Percentiles rank a stretch among this genome's conserved stretches.
Evolutionary conservation across 1,140 invertebrate species (phyloP).

Genomic region (Monochamus saltuarius): DNA sequence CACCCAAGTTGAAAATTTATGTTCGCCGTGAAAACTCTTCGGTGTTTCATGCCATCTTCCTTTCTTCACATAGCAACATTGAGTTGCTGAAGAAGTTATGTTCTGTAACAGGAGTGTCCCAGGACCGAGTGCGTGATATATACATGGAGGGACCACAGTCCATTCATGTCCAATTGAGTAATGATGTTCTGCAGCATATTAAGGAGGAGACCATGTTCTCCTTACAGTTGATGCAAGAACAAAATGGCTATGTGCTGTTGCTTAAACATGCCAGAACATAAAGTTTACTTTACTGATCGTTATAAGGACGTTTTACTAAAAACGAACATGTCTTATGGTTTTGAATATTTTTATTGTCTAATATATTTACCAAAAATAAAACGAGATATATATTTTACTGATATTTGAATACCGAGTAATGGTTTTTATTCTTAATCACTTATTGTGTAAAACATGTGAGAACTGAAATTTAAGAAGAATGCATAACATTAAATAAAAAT

Average conservation of each 20-base stretch:
- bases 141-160: slow-evolving; percentile 73
- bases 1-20: slow-evolving; percentile 78
- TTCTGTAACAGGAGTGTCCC: slow-evolving; percentile 58
- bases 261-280: slow-evolving; percentile 37
- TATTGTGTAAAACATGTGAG: too few relatives aligned
- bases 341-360: too few relatives aligned
- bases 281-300: slow-evolving; percentile 56
- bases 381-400: too few relatives aligned
- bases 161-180: slow-evolving; percentile 73
- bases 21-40: slow-evolving; percentile 67
- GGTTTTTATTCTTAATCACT: too few relatives aligned
- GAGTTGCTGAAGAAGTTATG: slow-evolving; percentile 71
- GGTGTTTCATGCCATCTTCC: slow-evolving; percentile 79
- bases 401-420: too few relatives aligned
- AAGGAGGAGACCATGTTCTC: slow-evolving; percentile 66
- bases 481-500: too few relatives aligned
- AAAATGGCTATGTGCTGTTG: slow-evolving; percentile 39
- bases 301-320: slow-evolving; percentile 28
- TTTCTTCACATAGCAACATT: slow-evolving; percentile 65
- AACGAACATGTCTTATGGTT: too few relatives aligned
- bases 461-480: too few relatives aligned
- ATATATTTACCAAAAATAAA: too few relatives aligned
- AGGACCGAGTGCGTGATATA: slow-evolving; percentile 60
- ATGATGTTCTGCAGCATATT: slow-evolving; percentile 69
- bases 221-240: slow-evolving; percentile 58